Evolutionary conservation across 2,113 vertebrate species (phyloP).

Genomic region (Urocynchramus pylzowi): DNA sequence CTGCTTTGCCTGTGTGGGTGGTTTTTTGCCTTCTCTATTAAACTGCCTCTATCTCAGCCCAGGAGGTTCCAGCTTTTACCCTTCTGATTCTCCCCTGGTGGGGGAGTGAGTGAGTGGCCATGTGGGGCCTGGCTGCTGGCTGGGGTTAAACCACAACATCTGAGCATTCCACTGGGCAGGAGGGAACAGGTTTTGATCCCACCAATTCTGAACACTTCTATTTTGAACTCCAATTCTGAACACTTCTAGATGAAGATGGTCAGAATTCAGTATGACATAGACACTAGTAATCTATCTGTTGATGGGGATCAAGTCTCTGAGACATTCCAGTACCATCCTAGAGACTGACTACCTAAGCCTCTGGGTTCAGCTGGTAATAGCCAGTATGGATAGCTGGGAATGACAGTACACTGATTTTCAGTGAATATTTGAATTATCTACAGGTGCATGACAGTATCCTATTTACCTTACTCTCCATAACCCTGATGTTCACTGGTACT

Average conservation of each 20-base stretch:
- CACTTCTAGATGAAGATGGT: not conserved
- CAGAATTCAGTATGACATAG: accelerated
- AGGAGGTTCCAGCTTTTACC: not conserved
- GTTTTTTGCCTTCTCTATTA: not conserved
- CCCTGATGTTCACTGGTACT: not conserved
- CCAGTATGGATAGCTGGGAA: not conserved
- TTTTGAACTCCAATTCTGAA: not conserved
- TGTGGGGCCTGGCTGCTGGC: too few relatives aligned
- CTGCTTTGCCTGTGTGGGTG: not conserved
- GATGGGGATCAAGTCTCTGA: not conserved
- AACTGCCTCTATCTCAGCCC: not conserved
- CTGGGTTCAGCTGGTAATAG: not conserved
- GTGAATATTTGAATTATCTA: not conserved
- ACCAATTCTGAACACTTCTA: not conserved
- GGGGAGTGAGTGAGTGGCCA: not conserved
- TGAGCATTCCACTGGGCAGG: not conserved
- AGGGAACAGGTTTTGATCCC: not conserved
- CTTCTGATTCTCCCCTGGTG: not conserved
- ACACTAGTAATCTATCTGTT: not conserved
- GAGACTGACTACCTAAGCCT: not conserved
- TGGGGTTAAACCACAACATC: accelerated
- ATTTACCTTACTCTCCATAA: not conserved
- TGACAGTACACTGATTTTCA: accelerated
- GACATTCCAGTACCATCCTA: not conserved
- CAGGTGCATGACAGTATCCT: not conserved